These are phyloP conservation scores for Rhingia campestris DNA, from an alignment of 2,888 invertebrate genomes.

Conservation along the genomic window DNA sequence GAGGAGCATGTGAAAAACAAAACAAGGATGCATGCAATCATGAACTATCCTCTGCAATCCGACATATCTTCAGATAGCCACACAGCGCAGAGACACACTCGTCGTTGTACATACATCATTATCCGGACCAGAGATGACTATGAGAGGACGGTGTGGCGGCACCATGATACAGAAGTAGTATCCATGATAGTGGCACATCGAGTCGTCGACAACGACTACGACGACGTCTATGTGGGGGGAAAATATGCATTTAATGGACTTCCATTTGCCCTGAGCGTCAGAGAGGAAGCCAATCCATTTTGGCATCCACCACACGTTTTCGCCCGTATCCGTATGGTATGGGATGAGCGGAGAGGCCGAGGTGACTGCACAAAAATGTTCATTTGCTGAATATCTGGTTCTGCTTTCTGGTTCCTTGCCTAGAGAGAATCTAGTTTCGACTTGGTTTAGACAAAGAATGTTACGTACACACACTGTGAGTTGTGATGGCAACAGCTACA, in stretches of 20 bases:
- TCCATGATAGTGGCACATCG: constrained; percentile 45
- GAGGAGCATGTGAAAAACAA: constrained; percentile 51
- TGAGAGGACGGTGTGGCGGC: constrained; percentile 13
- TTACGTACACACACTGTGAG: constrained; percentile 4
- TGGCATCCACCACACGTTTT: constrained; percentile 68
- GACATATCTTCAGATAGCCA: constrained; percentile 69
- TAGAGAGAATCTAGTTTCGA: constrained; percentile 61
- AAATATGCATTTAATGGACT: constrained; percentile 74
- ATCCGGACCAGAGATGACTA: constrained; percentile 54
- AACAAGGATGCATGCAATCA: constrained; percentile 73
- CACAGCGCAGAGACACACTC: constrained; percentile 47
- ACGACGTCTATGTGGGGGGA: constrained; percentile 46
- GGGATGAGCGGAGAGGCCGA: not conserved
- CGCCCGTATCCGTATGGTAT: constrained; percentile 28
- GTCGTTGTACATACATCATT: constrained; percentile 68
- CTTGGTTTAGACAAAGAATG: constrained; percentile 68
- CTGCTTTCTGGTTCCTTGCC: constrained; percentile 45
- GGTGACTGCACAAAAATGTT: constrained; percentile 42
- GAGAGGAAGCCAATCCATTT: constrained; percentile 73
- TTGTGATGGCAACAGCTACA: constrained; percentile 42
- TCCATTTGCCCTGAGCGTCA: constrained; percentile 73
- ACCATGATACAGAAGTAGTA: constrained; percentile 61
- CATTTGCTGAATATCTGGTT: constrained; percentile 65
- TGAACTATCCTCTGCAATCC: constrained; percentile 69
- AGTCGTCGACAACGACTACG: constrained; percentile 17